These are phyloP conservation scores for Ochotona princeps DNA, from an alignment of 2,113 vertebrate genomes.

Conservation along the genomic window DNA sequence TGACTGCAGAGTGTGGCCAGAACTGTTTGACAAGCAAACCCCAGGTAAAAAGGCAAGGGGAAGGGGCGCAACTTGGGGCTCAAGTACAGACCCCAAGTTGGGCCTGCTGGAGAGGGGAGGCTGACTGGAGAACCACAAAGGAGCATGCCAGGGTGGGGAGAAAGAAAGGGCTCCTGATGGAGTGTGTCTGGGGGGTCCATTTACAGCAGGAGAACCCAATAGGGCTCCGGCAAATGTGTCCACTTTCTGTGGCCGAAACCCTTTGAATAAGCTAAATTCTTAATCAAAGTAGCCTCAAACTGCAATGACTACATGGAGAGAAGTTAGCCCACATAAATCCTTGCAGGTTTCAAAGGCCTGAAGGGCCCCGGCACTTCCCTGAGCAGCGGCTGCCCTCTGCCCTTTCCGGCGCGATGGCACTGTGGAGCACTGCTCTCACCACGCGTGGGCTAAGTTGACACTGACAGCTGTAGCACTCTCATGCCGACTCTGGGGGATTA, in stretches of 20 bases:
- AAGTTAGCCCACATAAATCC: conserved; percentile 94
- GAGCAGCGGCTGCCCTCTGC: conserved; percentile 89
- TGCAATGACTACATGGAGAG: conserved; percentile 88
- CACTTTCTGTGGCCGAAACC: conserved; percentile 85
- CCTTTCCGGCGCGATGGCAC: conserved; percentile 95
- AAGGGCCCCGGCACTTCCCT: conserved; percentile 90
- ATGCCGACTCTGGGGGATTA: conserved; percentile 93
- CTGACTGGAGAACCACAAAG: conserved; percentile 35
- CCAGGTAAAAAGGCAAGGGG: conserved; percentile 60
- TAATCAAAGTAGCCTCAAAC: conserved; percentile 91
- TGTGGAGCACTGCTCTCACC: conserved; percentile 94
- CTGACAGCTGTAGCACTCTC: conserved; percentile 96
- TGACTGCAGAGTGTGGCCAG: conserved; percentile 62
- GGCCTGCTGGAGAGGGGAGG: not conserved
- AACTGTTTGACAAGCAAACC: conserved; percentile 79
- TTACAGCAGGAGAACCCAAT: conserved; percentile 81
- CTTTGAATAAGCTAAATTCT: conserved; percentile 91
- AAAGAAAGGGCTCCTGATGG: not conserved
- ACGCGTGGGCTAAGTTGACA: conserved; percentile 93
- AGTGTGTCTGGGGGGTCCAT: not conserved
- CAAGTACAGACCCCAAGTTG: not conserved
- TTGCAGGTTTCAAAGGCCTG: conserved; percentile 96
- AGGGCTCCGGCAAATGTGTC: conserved; percentile 86
- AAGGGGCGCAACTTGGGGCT: not conserved
- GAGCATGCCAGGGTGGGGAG: not conserved